phyloP scores from a whole-genome alignment of 1,140 invertebrate genomes.

The Heterodera carotae region DNA sequence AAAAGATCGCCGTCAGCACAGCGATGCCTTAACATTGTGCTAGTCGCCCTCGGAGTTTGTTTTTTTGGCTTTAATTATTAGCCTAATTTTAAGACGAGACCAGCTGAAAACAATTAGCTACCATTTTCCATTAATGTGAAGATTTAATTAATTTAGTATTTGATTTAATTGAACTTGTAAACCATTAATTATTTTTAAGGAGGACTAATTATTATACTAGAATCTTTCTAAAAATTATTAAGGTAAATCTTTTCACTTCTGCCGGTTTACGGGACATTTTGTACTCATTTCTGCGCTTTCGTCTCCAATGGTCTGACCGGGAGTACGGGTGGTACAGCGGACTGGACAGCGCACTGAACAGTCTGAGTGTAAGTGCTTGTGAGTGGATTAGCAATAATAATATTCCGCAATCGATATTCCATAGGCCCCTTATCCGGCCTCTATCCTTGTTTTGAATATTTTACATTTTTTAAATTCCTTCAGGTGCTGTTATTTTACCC shows the following conservation, averaged over 20 bases:
- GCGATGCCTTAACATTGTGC: constrained; percentile 39
- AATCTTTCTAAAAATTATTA: not conserved
- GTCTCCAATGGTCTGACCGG: constrained; percentile 48
- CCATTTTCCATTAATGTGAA: no score
- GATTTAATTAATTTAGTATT: no score
- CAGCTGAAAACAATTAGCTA: no score
- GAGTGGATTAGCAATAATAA: no score
- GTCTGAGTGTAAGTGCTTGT: constrained; percentile 42
- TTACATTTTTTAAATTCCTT: no score
- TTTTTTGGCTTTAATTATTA: constrained; percentile 40
- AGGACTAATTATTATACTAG: no score
- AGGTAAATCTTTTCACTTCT: constrained; percentile 25
- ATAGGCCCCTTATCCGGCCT: no score
- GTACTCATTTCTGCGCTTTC: constrained; percentile 53
- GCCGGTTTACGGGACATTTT: constrained; percentile 50
- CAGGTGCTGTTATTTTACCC: constrained; percentile 41
- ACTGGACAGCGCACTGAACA: constrained; percentile 38
- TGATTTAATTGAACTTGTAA: no score
- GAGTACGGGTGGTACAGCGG: constrained; percentile 54
- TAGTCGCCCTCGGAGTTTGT: constrained; percentile 45
- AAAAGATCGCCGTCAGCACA: constrained; percentile 27
- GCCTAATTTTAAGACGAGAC: constrained; percentile 20
- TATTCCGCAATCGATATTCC: no score
- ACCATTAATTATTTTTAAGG: no score
- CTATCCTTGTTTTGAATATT: no score